Conservation (phyloP, 2,888 invertebrate genomes). For the Muschampia plurimacula region DNA sequence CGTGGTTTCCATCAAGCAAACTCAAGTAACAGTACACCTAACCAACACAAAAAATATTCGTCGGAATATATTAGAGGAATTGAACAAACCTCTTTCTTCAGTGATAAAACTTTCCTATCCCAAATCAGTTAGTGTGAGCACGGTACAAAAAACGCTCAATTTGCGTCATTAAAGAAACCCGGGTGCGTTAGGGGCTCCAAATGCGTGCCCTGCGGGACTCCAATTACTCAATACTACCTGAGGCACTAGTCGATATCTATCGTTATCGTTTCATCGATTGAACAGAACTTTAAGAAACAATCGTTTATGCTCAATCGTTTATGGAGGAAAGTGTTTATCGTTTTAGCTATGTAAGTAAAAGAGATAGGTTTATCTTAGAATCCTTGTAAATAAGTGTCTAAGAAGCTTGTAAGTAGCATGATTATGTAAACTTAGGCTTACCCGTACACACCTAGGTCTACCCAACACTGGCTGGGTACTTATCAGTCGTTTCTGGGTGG, state of each 20-base stretch:
- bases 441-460: neutral
- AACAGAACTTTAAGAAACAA: constrained; percentile 25
- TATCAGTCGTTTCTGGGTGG: too few relatives aligned
- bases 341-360: neutral
- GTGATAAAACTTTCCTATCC: constrained; percentile 37
- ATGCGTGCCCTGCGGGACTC: constrained; percentile 68
- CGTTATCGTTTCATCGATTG: constrained; percentile 24
- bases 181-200: constrained; percentile 66
- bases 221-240: constrained; percentile 70
- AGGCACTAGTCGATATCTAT: constrained; percentile 46
- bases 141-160: constrained; percentile 67
- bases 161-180: constrained; percentile 75
- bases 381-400: neutral
- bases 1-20: too few relatives aligned
- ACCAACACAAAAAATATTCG: neutral
- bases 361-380: neutral
- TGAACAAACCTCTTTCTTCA: constrained; percentile 30
- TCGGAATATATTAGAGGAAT: constrained; percentile 12
- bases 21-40: neutral
- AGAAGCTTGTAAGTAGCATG: neutral
- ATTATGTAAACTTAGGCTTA: too few relatives aligned
- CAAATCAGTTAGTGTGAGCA: constrained; percentile 48
- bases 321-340: constrained; percentile 22
- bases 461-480: neutral
- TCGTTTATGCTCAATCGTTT: constrained; percentile 12